Percentiles rank a stretch among this genome's conserved stretches.
phyloP scores from a whole-genome alignment of 2,888 invertebrate genomes.

The Zhengitettix transpicula region DNA sequence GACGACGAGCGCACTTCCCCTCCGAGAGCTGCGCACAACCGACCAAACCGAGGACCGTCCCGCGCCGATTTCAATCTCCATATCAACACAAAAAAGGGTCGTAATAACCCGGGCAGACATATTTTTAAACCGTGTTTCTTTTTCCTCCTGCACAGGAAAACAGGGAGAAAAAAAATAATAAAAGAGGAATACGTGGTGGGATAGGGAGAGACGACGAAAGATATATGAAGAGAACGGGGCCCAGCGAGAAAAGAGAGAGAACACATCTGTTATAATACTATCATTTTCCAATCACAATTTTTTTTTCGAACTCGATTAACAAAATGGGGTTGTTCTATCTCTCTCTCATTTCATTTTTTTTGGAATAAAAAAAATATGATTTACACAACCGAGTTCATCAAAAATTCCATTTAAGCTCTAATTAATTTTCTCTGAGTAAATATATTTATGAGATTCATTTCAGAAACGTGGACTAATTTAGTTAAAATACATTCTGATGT shows the following conservation, averaged over 20 bases:
- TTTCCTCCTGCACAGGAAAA: too few species aligned
- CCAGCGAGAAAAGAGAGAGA: too few species aligned
- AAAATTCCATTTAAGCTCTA: not conserved
- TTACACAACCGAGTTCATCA: not conserved
- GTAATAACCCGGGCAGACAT: not conserved
- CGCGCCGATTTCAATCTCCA: conserved; percentile 33
- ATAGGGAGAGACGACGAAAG: too few species aligned
- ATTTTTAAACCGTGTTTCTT: not conserved
- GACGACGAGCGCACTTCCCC: not conserved
- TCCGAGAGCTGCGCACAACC: conserved; percentile 22
- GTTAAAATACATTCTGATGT: not conserved
- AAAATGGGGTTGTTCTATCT: not conserved
- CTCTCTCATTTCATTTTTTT: too few species aligned
- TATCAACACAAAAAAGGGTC: not conserved
- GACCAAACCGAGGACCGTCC: conserved; percentile 21
- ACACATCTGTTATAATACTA: not conserved
- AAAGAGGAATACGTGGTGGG: too few species aligned
- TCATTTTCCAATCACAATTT: not conserved
- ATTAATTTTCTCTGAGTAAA: not conserved
- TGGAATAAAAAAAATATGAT: not conserved
- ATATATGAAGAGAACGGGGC: too few species aligned
- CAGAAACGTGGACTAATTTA: not conserved
- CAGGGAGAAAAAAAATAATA: too few species aligned
- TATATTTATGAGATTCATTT: not conserved
- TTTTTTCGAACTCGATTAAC: not conserved